Base-by-base conservation (phyloP, 2,888 invertebrate species). In the Callyntrura guangdongensis region DNA sequence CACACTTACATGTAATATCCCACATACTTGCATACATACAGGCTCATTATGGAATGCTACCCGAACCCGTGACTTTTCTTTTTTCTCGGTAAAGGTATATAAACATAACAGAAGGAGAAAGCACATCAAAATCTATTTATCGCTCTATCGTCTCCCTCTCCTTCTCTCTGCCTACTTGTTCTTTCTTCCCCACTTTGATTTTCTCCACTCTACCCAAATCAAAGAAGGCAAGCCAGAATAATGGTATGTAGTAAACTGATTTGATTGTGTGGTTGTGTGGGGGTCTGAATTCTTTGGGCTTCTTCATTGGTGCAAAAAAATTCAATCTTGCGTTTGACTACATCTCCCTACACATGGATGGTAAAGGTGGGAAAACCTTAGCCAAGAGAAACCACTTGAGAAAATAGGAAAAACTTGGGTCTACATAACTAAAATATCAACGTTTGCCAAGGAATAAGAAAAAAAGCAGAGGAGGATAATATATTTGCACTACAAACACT, bases 341-440 rank as follows among this genome's bases (percentile, higher is more conserved):
- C n/a, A n/a, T n/a, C n/a, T n/a, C n/a, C n/a, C n/a, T n/a, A n/a
- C n/a, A 3, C 25, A 11, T 36, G 67, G 36, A 14, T n/a, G 3
- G 47, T 8, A 9, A 47, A 47, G 5, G 20, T 25, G 45, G 47
- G 45, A 20, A 27, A 67, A 27, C 9, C 17, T 3, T 36, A 36
- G 2, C 27, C 36, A 36, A 25, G 12, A n/a, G n/a, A 72, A 47
- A 20, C 72, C 47, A 45, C 47, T 72, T 47, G 6, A 47, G 47
- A 72, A 72, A 72, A 72, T 72, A 67, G 72, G 11, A 59, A n/a
- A 49, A 47, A n/a, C n/a, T n/a, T n/a, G n/a, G n/a, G n/a, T n/a
- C n/a, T n/a, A n/a, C n/a, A n/a, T n/a, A n/a, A n/a, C n/a, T n/a
- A n/a, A n/a, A 47, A 72, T 67, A 61, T 61, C 14, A 2, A 36